Conservation (phyloP, 1,140 invertebrate species). For the Steinernema khuongi region DNA sequence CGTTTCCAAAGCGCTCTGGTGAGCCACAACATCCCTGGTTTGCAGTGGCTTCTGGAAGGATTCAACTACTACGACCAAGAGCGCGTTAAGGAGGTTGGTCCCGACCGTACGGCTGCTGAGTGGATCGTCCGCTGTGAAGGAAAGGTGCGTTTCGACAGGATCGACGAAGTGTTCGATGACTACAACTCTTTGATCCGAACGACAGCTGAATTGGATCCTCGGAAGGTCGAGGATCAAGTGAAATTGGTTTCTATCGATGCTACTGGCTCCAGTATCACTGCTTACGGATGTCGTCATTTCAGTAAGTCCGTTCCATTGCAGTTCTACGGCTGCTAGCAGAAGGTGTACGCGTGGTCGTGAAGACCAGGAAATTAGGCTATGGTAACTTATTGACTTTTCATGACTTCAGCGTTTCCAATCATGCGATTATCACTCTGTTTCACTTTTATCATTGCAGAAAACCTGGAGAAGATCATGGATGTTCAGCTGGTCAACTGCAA, state of each 20-base stretch:
- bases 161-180: conserved; percentile 38
- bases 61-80: conserved; percentile 65
- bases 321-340: neutral
- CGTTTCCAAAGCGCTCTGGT: conserved; percentile 31
- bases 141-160: conserved; percentile 40
- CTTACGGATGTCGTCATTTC: conserved; percentile 49
- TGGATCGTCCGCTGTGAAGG: conserved; percentile 67
- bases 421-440: conserved; percentile 5
- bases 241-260: conserved; percentile 39
- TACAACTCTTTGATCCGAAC: conserved; percentile 44
- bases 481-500: conserved; percentile 36
- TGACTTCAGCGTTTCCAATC: neutral
- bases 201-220: conserved; percentile 46
- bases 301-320: conserved; percentile 7
- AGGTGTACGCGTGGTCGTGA: too few relatives aligned
- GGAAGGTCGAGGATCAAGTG: conserved; percentile 33
- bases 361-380: too few relatives aligned
- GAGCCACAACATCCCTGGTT: conserved; percentile 44
- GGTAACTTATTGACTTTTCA: neutral
- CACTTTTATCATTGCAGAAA: conserved; percentile 7
- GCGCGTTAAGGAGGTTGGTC: conserved; percentile 70
- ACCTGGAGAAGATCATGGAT: conserved; percentile 20
- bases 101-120: conserved; percentile 80
- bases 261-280: conserved; percentile 36
- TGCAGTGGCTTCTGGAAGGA: conserved; percentile 44